Evolutionary conservation across 2,888 invertebrate genomes (phyloP), one percentile per base, ranked within the genome.

Genomic region (Tipula lateralis): DNA sequence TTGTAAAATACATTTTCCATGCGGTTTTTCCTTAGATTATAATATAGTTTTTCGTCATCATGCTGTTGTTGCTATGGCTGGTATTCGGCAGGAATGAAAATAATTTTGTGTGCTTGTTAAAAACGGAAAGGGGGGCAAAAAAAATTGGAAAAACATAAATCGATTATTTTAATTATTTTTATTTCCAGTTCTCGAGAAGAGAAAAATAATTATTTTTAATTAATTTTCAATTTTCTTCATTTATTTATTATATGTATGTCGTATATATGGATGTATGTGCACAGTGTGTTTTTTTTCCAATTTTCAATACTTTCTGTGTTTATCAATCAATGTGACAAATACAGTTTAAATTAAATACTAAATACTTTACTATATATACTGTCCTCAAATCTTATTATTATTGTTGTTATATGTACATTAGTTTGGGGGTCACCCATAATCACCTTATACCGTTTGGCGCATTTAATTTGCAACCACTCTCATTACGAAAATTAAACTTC

Each of bases 161-260:
- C 66, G 66, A 66, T 66, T 66, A 66, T 66, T 66, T 66, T 66
- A 66, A 66, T 66, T 66, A 66, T 66, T 66, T 66, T 44, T 44
- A 1, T 44, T 39, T 39, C 39, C 4, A 44, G 39, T 66, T 66
- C 44, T 44, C 3, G 24, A 50, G 66, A 66, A 19, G 66, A 66
- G 66, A 66, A 66, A 66, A 66, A 66, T 66, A 66, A 66, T 66
- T 66, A 66, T 66, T 66, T 66, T 66, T 66, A 66, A 66, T 66
- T 66, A 66, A 66, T 66, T 66, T 66, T 66, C 66, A 24, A 66
- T 66, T 66, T 66, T 66, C 66, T 66, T 66, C 24, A n/a, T n/a
- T 66, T 66, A 66, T 50, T 50, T 50, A 50, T 50, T 16, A 50
- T 50, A 50, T 50, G 16, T 24, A 66, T n/a, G 1, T 24, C 24